A percentile compares a stretch with the other conserved stretches of the same genome.
These are phyloP conservation scores for Epinotia ramella DNA, from an alignment of 2,888 invertebrate genomes.

Conservation along the genomic window DNA sequence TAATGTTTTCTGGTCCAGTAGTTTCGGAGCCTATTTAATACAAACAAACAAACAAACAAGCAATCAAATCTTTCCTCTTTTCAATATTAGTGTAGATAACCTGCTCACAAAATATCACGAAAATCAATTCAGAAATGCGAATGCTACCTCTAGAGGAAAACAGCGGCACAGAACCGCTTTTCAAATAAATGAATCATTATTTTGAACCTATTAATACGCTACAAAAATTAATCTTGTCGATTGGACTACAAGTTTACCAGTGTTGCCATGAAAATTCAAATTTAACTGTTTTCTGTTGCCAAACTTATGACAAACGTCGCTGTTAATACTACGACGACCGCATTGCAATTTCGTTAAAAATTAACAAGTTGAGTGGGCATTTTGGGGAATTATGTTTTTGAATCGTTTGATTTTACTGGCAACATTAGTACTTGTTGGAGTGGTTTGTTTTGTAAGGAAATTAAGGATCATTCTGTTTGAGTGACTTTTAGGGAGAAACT, in stretches of 20 bases:
- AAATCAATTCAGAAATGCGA: too few relatives aligned
- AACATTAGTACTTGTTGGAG: background rate
- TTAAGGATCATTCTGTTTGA: too few relatives aligned
- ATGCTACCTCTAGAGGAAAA: too few relatives aligned
- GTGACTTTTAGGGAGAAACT: too few relatives aligned
- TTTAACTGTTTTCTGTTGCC: slow-evolving; percentile 48
- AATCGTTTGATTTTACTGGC: slow-evolving; percentile 30
- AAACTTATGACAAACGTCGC: slow-evolving; percentile 47
- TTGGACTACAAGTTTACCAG: slow-evolving; percentile 44
- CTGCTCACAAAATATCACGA: too few relatives aligned
- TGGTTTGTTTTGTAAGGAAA: slow-evolving; percentile 13
- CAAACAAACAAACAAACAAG: too few relatives aligned
- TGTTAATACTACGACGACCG: slow-evolving; percentile 46
- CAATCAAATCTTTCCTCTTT: too few relatives aligned
- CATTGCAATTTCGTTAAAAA: slow-evolving; percentile 41
- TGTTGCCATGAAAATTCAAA: slow-evolving; percentile 58
- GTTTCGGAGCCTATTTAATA: too few relatives aligned
- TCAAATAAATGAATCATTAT: background rate
- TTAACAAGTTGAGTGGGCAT: slow-evolving; percentile 28
- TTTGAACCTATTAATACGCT: background rate
- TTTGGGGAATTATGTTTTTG: slow-evolving; percentile 31
- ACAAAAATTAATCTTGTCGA: background rate
- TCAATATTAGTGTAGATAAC: too few relatives aligned
- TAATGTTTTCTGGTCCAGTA: too few relatives aligned
- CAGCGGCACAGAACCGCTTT: background rate